Evolutionary conservation across 2,797 vertebrate species (phyloP), one percentile per base, ranked within the genome.

Genomic region (Lophius americanus): DNA sequence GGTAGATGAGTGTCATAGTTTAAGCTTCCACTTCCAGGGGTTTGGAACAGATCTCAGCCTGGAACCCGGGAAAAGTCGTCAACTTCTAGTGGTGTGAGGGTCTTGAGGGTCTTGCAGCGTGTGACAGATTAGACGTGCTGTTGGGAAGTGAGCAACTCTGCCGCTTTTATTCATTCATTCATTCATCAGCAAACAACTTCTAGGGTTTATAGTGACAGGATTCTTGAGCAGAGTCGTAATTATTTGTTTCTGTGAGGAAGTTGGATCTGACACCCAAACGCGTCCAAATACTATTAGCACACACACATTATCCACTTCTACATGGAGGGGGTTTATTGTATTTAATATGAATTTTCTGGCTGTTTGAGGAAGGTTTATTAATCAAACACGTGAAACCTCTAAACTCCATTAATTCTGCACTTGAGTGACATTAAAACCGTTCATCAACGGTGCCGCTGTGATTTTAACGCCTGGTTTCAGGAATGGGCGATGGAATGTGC

Each of bases 401-500:
- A 3, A 12, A 39, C 39, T n/a, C 1, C 4, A 6, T 50, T 43
- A n/a, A 38, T 44, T 4, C 52, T 38, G 14, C 35, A 51, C 56
- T 47, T 2, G 6, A 67, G 49, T 39, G 9, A 36, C 8, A 46
- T 41, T 1, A 2, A 14, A 38, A 9, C 37, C n/a, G 44, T 6
- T n/a, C 9, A 12, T 39, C 12, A 56, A 3, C 46, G 23, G 9
- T 9, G 51, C 37, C 37, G 3, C 7, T 38, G 37, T 38, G 37
- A 38, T 38, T 38, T 2, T 38, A 38, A 38, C 81, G 74, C 69
- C 60, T 80, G 37, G 48, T 88, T 90, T 78, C 92, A 96, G 98
- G 96, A 93, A 98, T 98, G 96, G 96, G 94, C 92, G 92, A 95
- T 97, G 95, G 95, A 89, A 95, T 94, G 93, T 89, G 92, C 87